phyloP scores from a whole-genome alignment of 2,797 vertebrate species.

The Danio albolineatus region DNA sequence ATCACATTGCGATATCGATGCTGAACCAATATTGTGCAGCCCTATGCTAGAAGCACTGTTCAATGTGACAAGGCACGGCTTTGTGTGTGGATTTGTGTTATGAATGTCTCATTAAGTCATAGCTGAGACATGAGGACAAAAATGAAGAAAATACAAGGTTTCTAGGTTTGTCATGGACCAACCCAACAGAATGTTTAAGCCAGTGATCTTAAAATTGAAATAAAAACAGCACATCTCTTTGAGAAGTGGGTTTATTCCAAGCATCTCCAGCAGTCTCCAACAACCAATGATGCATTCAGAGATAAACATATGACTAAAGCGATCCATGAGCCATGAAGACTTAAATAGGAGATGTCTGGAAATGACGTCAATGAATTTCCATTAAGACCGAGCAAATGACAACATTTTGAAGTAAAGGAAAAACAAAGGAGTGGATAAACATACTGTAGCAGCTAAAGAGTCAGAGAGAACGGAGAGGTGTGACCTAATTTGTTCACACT shows the following conservation, averaged over 20 bases:
- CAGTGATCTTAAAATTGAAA: background rate
- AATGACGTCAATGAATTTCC: background rate
- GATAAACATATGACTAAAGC: constrained; percentile 29
- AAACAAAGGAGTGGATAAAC: background rate
- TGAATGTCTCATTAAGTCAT: constrained; percentile 61
- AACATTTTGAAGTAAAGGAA: too few relatives aligned
- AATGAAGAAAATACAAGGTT: constrained; percentile 34
- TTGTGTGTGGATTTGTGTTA: constrained; percentile 63
- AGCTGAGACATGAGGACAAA: constrained; percentile 48
- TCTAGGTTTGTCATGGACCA: background rate
- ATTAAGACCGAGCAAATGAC: background rate
- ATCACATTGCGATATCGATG: too few relatives aligned
- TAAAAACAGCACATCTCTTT: background rate
- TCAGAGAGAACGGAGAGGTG: constrained; percentile 60
- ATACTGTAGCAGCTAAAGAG: background rate
- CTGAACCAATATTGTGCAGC: too few relatives aligned
- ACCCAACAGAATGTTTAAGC: background rate
- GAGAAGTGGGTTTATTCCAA: constrained; percentile 21
- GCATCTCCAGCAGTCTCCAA: constrained; percentile 6
- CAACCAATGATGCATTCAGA: constrained; percentile 23
- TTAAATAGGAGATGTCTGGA: background rate
- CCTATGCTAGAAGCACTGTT: constrained; percentile 50
- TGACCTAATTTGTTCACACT: constrained; percentile 76
- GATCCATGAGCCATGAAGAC: background rate
- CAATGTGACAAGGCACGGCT: constrained; percentile 61